Base-by-base conservation (phyloP, 2,888 invertebrate species). In the Amaurobius ferox region DNA sequence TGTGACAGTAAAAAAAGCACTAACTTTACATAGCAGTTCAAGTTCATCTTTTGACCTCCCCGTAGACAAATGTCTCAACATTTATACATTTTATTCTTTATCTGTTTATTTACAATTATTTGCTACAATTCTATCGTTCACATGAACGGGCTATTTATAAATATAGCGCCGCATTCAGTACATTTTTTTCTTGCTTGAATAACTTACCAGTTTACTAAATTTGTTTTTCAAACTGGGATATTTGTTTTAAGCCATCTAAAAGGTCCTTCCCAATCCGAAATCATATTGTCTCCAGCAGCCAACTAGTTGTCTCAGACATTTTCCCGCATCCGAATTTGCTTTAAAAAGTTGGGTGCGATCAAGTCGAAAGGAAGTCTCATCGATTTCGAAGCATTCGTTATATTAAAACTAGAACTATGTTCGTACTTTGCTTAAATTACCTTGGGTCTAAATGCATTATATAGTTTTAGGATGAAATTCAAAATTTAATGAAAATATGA, bases 301-400 rank as follows among this genome's bases (percentile, higher is more conserved):
- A 77, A 72, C 71, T 77, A 77, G 48, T 77, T 71, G 83, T 71
- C 77, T n/a, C 55, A 48, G 71, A 71, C 32, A 48, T 83, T 70
- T 72, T 66, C 29, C 35, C 29, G n/a, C 29, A 83, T 83, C 71
- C 64, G 66, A 71, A 83, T 83, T 83, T 83, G 71, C 77, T 83
- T 77, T 77, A 72, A 72, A 83, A 77, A 64, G 71, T 48, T 77
- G 40, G 40, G 66, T 61, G 32, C 40, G 72, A 26, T 26, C 71
- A 71, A 23, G 77, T 32, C 61, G 26, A 29, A 55, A 26, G 55
- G 70, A 73, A 68, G 32, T 64, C 73, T 80, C 55, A 83, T 83
- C 83, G 71, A 83, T 83, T 77, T 55, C 71, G 23, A 28, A 55
- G 30, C 62, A 62, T 70, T 48, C 76, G 48, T 83, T 83, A n/a